Conservation (phyloP, 2,113 vertebrate species). For the Catharus bicknelli region DNA sequence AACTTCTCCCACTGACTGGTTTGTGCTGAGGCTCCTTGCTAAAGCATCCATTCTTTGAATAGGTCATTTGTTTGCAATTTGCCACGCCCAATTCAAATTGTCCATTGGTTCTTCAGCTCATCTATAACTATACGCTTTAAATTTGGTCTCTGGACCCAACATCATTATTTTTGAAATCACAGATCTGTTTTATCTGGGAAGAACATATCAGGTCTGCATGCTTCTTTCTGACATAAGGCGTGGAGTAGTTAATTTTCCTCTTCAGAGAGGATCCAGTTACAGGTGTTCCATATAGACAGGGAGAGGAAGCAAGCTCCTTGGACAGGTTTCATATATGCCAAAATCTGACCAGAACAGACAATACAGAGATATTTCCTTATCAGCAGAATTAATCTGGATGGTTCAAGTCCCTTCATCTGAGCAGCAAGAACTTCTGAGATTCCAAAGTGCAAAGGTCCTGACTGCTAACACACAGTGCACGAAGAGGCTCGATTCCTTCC, state of each 20-base stretch:
- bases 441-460: neutral
- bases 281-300: neutral
- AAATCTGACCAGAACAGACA: neutral
- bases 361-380: neutral
- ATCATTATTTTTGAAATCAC: neutral
- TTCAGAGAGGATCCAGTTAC: neutral
- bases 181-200: neutral
- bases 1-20: neutral
- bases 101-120: neutral
- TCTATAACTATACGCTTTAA: accelerated
- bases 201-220: neutral
- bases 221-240: neutral
- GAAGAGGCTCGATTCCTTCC: neutral
- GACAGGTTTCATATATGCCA: neutral
- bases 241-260: neutral
- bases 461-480: neutral
- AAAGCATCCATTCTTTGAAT: neutral
- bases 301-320: neutral
- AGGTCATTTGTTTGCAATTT: neutral
- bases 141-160: neutral
- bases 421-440: neutral
- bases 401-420: neutral
- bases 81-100: neutral
- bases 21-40: neutral
- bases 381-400: neutral